These are phyloP conservation scores for Aleiodes leptofemur DNA, from an alignment of 2,888 invertebrate species.

Conservation along the genomic window DNA sequence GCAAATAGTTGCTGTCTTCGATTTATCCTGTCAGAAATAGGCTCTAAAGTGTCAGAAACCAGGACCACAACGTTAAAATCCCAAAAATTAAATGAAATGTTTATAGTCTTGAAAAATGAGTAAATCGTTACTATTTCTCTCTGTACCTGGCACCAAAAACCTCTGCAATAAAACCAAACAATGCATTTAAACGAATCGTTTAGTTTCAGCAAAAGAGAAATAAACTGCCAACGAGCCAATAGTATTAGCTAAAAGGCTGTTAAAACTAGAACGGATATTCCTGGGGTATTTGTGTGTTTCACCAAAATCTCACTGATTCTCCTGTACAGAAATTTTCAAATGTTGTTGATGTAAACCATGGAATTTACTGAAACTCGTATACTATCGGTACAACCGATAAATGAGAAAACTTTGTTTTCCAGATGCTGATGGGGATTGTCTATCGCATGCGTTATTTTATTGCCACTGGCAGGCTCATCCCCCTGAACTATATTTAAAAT, in stretches of 20 bases:
- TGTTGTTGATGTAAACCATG: slow-evolving; percentile 16
- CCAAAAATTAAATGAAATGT: slow-evolving; percentile 6
- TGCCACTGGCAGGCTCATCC: neutral
- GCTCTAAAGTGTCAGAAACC: neutral
- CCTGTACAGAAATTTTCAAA: neutral
- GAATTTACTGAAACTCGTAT: slow-evolving; percentile 46
- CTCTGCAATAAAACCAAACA: slow-evolving; percentile 69
- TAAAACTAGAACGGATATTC: slow-evolving; percentile 70
- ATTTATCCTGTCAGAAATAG: too few species aligned
- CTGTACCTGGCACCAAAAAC: slow-evolving; percentile 53
- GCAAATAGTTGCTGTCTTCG: too few species aligned
- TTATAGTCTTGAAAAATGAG: slow-evolving; percentile 58
- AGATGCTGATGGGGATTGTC: slow-evolving; percentile 34
- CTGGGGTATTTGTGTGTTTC: slow-evolving; percentile 57
- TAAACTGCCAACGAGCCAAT: too few species aligned
- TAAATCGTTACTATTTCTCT: slow-evolving; percentile 14
- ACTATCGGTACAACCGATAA: slow-evolving; percentile 62
- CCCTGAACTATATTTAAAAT: neutral
- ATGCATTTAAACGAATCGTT: slow-evolving; percentile 58
- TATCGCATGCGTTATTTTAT: slow-evolving; percentile 35
- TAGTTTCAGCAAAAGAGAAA: slow-evolving; percentile 45
- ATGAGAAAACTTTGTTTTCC: slow-evolving; percentile 66
- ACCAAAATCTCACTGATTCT: slow-evolving; percentile 43
- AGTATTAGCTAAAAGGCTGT: slow-evolving; percentile 53
- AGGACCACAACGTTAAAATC: neutral